phyloP scores from a whole-genome alignment of 2,888 invertebrate species.

The Melangyna quadrimaculata region DNA sequence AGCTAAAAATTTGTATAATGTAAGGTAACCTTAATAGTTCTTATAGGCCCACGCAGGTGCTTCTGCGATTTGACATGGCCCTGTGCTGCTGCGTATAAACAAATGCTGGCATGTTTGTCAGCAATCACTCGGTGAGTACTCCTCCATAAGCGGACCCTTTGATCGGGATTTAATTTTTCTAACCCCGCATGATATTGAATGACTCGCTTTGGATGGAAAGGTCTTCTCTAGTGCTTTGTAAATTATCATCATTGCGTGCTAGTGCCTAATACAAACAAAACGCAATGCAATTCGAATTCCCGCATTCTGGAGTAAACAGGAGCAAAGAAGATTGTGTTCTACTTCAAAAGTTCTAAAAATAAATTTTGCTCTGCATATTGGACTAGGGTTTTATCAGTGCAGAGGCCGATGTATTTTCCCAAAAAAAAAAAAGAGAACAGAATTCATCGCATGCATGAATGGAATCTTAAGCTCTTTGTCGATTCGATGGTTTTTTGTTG shows the following conservation, averaged over 20 bases:
- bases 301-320: background rate
- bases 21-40: no score
- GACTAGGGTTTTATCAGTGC: slow-evolving; percentile 57
- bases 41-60: background rate
- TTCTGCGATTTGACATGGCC: no score
- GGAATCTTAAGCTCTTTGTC: background rate
- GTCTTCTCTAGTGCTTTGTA: slow-evolving; percentile 12
- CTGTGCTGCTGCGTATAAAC: background rate
- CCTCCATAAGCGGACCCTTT: slow-evolving; percentile 50
- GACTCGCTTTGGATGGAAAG: background rate
- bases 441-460: slow-evolving; percentile 43
- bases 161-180: slow-evolving; percentile 30
- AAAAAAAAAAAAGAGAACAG: background rate
- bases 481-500: slow-evolving; percentile 18
- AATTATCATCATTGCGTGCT: slow-evolving; percentile 39
- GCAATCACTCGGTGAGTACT: slow-evolving; percentile 40
- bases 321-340: slow-evolving; percentile 37
- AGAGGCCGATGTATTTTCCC: slow-evolving; percentile 1
- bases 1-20: no score
- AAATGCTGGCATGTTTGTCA: background rate
- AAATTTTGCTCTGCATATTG: slow-evolving; percentile 46
- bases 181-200: background rate
- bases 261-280: slow-evolving; percentile 15
- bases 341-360: slow-evolving; percentile 53
- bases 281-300: slow-evolving; percentile 23